Percentiles rank a stretch among this genome's conserved stretches.
Evolutionary conservation across 2,797 vertebrate genomes (phyloP).

Genomic region (Pipistrellus nathusii): DNA sequence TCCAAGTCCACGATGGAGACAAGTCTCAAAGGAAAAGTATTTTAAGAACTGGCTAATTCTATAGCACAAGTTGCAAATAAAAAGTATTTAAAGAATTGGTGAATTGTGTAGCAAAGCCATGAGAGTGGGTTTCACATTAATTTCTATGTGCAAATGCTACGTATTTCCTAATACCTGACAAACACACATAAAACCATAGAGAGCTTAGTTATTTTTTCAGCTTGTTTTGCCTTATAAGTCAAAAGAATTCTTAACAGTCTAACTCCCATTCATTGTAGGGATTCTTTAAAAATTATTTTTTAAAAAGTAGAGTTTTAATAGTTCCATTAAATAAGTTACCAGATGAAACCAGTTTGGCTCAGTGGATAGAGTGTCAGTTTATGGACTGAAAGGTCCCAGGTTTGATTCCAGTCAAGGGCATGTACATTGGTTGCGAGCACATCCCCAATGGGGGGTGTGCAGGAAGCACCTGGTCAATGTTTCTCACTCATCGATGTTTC

Average conservation of each 20-base stretch:
- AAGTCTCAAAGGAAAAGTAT: slow-evolving; percentile 40
- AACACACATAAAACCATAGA: not conserved
- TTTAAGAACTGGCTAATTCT: not conserved
- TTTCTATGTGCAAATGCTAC: not conserved
- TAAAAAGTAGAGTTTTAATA: not conserved
- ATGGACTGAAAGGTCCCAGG: too few relatives aligned
- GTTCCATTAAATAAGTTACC: not conserved
- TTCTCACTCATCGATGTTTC: too few relatives aligned
- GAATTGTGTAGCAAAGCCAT: not conserved
- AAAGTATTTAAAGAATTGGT: too few relatives aligned
- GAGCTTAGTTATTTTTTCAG: slow-evolving; percentile 22
- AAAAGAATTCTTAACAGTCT: slow-evolving; percentile 64
- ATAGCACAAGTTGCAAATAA: too few relatives aligned
- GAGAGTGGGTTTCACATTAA: not conserved
- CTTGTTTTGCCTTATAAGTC: slow-evolving; percentile 18
- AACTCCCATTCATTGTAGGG: slow-evolving; percentile 18
- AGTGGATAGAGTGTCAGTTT: too few relatives aligned
- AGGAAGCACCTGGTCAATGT: too few relatives aligned
- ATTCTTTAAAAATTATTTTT: not conserved
- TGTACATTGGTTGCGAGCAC: too few relatives aligned
- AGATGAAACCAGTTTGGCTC: too few relatives aligned
- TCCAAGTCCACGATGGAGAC: not conserved
- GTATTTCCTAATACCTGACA: slow-evolving; percentile 41
- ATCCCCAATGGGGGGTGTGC: too few relatives aligned
- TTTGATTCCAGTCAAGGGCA: too few relatives aligned